Conservation (phyloP, 2,888 invertebrate species). For the Diplolepis rosae region DNA sequence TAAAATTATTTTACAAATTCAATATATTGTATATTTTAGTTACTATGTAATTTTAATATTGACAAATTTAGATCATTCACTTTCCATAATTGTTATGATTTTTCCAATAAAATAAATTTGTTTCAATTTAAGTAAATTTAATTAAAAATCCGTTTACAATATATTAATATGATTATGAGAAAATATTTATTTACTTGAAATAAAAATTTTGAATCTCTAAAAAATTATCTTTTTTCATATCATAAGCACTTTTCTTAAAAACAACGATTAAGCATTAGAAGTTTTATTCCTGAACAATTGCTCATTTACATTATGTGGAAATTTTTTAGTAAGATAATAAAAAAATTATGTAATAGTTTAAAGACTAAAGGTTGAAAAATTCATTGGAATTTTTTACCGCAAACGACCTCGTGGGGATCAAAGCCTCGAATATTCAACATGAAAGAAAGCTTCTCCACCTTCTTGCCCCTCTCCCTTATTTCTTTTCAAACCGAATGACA, state of each 20-base stretch:
- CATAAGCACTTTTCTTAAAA: too few species aligned
- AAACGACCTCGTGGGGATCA: conserved; percentile 15
- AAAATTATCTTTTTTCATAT: too few species aligned
- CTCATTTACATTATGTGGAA: not conserved
- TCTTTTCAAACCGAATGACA: conserved; percentile 41
- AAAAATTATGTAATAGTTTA: not conserved
- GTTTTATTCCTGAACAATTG: too few species aligned
- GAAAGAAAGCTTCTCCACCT: conserved; percentile 46
- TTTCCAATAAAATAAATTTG: not conserved
- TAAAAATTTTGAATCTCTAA: too few species aligned
- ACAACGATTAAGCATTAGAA: too few species aligned
- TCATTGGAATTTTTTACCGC: not conserved
- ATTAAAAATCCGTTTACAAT: not conserved
- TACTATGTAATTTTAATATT: too few species aligned
- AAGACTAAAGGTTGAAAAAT: not conserved
- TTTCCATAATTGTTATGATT: not conserved
- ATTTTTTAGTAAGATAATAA: not conserved
- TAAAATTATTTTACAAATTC: not conserved
- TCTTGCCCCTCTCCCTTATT: conserved; percentile 33
- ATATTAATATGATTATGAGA: not conserved
- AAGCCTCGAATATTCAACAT: conserved; percentile 42
- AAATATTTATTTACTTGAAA: not conserved
- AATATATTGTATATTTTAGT: too few species aligned
- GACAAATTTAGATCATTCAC: not conserved
- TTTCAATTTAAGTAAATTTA: not conserved